Evolutionary conservation across 2,797 vertebrate species (phyloP).

Genomic region (Bucorvus abyssinicus): DNA sequence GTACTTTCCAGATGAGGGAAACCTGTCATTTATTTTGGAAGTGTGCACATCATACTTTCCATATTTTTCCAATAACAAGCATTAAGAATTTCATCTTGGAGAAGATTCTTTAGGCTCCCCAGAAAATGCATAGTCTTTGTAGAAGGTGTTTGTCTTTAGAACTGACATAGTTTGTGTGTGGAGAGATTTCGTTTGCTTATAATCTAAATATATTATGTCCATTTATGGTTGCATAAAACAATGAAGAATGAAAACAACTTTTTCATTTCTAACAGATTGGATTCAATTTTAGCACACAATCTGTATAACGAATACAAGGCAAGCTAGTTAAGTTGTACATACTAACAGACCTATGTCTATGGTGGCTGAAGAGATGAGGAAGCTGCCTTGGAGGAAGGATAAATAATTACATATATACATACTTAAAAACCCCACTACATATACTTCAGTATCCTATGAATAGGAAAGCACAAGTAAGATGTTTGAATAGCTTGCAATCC

Average conservation of each 20-base stretch:
- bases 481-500: neutral
- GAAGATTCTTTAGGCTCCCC: neutral
- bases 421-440: neutral
- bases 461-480: slow-evolving; percentile 12
- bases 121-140: neutral
- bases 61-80: neutral
- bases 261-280: slow-evolving; percentile 15
- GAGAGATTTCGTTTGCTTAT: neutral
- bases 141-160: neutral
- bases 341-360: neutral
- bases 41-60: neutral
- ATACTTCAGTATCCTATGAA: neutral
- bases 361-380: neutral
- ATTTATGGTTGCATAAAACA: neutral
- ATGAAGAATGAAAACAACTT: slow-evolving; percentile 3
- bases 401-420: neutral
- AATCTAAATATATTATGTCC: neutral
- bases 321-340: neutral
- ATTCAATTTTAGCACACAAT: neutral
- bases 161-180: neutral
- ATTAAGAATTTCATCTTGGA: neutral
- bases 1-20: neutral
- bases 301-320: neutral
- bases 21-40: slow-evolving; percentile 14
- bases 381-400: neutral